Percentiles rank a stretch among this genome's conserved stretches.
Evolutionary conservation across 2,113 vertebrate species (phyloP).

Genomic region (Corvus moneduloides): DNA sequence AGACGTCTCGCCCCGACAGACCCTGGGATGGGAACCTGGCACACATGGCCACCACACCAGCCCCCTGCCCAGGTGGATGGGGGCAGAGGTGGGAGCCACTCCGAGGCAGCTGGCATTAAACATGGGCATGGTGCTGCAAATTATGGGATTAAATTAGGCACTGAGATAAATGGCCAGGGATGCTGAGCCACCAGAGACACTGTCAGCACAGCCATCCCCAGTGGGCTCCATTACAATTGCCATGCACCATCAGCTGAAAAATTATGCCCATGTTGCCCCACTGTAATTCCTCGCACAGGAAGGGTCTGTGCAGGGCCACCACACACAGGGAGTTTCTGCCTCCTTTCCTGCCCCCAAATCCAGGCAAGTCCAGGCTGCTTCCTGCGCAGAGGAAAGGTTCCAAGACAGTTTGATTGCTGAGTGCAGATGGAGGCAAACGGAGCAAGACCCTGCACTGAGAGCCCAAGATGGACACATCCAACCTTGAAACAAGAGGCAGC

Average conservation of each 20-base stretch:
- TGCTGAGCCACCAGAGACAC: neutral
- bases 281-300: neutral
- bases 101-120: neutral
- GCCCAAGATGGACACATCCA: conserved; percentile 9
- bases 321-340: neutral
- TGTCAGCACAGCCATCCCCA: neutral
- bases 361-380: neutral
- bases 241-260: neutral
- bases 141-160: neutral
- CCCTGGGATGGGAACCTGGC: neutral
- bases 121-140: neutral
- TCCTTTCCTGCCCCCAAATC: neutral
- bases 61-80: neutral
- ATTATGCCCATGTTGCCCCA: rapidly evolving
- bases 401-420: conserved; percentile 39
- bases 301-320: rapidly evolving
- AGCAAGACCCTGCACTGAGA: neutral
- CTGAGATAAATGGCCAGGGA: neutral
- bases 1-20: rapidly evolving
- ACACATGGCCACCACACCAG: rapidly evolving
- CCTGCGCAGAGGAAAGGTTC: neutral
- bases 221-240: neutral
- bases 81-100: neutral
- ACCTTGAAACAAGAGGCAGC: conserved; percentile 49
- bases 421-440: conserved; percentile 13